phyloP scores from a whole-genome alignment of 2,113 vertebrate genomes.

The Lipophrys pholis region DNA sequence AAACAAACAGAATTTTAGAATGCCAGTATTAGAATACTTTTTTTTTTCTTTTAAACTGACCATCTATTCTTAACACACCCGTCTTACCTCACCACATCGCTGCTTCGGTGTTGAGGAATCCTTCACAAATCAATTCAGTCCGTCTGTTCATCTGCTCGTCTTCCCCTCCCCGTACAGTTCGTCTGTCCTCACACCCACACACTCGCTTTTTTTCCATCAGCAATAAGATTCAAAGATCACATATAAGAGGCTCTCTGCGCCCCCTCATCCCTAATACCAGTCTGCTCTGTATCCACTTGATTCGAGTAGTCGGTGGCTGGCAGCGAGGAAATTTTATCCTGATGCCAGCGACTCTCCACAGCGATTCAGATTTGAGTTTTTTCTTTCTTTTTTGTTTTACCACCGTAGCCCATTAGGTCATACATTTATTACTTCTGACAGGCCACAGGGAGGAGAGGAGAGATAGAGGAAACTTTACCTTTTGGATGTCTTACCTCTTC shows the following conservation, averaged over 20 bases:
- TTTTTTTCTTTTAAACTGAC: conserved; percentile 6
- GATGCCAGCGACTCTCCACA: conserved; percentile 48
- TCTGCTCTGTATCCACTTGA: conserved; percentile 54
- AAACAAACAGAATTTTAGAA: not conserved
- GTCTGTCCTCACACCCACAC: conserved; percentile 60
- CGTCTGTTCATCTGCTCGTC: conserved; percentile 36
- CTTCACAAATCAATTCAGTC: conserved; percentile 56
- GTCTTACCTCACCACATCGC: not conserved
- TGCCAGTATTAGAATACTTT: not conserved
- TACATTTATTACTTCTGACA: conserved; percentile 52
- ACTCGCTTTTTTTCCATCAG: conserved; percentile 50
- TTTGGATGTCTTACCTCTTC: not conserved
- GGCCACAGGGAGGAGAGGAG: conserved; percentile 23
- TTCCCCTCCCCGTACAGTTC: conserved; percentile 52
- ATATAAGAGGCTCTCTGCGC: conserved; percentile 60
- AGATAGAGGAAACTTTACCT: conserved; percentile 10
- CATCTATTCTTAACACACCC: not conserved
- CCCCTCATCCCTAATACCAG: conserved; percentile 68
- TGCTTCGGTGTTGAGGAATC: conserved; percentile 25
- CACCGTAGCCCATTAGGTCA: conserved; percentile 58
- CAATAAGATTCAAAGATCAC: conserved; percentile 63
- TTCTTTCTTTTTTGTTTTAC: conserved; percentile 45
- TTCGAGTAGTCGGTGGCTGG: conserved; percentile 51
- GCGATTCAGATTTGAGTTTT: conserved; percentile 38
- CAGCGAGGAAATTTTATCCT: conserved; percentile 55